Conservation (phyloP, 2,888 invertebrate genomes). For the Brenthis daphne region DNA sequence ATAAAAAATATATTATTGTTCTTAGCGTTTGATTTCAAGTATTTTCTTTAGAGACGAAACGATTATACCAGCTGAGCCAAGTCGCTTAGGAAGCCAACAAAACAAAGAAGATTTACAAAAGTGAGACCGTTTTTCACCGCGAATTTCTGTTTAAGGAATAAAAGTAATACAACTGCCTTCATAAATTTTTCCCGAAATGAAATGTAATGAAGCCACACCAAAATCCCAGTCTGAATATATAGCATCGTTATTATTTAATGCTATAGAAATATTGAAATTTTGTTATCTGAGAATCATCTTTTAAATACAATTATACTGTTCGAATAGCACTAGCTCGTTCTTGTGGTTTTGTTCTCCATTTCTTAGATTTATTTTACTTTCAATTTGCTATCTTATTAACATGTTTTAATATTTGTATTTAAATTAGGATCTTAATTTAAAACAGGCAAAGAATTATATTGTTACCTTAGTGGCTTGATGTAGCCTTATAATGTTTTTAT, state of each 20-base stretch:
- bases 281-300: neutral
- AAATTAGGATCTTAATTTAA: too few relatives aligned
- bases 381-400: too few relatives aligned
- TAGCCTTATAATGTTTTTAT: too few relatives aligned
- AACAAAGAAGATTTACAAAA: constrained; percentile 47
- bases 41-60: neutral
- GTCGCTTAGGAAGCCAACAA: constrained; percentile 24
- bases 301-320: neutral
- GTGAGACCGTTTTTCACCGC: constrained; percentile 43
- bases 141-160: constrained; percentile 35
- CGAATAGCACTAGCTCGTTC: too few relatives aligned
- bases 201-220: constrained; percentile 16
- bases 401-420: too few relatives aligned
- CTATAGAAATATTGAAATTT: neutral
- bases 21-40: constrained; percentile 2
- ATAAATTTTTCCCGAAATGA: constrained; percentile 19
- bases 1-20: neutral
- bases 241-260: neutral
- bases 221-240: constrained; percentile 7
- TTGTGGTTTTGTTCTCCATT: too few relatives aligned
- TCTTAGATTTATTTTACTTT: too few relatives aligned
- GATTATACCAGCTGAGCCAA: constrained; percentile 27
- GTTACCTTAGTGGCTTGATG: too few relatives aligned
- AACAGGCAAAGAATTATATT: too few relatives aligned
- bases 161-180: constrained; percentile 26